Conservation (phyloP, 2,113 vertebrate genomes). For the Glaucomys volans region DNA sequence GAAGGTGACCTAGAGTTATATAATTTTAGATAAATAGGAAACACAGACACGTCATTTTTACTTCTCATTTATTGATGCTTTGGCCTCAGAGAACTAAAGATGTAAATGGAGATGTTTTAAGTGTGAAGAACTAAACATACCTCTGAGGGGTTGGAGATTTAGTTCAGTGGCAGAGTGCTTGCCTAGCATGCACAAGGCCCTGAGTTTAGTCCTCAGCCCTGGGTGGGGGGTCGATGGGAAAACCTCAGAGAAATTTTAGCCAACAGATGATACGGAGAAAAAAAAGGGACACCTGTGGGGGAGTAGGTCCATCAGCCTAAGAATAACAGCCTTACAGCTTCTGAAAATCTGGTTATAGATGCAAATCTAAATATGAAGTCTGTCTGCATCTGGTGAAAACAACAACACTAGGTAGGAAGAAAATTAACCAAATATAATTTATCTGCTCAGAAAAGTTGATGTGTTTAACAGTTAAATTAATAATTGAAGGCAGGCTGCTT, state of each 20-base stretch:
- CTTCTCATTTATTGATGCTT: neutral
- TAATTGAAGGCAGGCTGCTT: constrained; percentile 11
- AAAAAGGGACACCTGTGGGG: neutral
- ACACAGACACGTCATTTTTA: neutral
- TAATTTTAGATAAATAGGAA: neutral
- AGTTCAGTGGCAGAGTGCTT: too few species aligned
- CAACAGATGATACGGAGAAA: constrained; percentile 23
- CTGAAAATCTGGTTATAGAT: neutral
- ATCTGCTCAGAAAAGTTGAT: neutral
- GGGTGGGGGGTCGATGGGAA: neutral
- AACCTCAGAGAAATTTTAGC: constrained; percentile 2
- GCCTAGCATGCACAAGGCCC: too few species aligned
- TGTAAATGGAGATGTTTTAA: neutral
- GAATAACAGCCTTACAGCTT: constrained; percentile 2
- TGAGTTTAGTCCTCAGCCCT: too few species aligned
- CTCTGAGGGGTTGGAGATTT: neutral
- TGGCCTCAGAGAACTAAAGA: constrained; percentile 30
- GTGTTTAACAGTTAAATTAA: neutral
- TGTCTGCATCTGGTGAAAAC: constrained; percentile 51
- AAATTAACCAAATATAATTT: neutral
- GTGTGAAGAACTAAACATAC: neutral
- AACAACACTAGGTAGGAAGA: neutral
- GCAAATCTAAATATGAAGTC: constrained; percentile 54
- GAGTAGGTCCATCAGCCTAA: neutral
- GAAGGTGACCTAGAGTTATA: neutral